phyloP scores from a whole-genome alignment of 2,888 invertebrate species.

The Geotrupes spiniger region DNA sequence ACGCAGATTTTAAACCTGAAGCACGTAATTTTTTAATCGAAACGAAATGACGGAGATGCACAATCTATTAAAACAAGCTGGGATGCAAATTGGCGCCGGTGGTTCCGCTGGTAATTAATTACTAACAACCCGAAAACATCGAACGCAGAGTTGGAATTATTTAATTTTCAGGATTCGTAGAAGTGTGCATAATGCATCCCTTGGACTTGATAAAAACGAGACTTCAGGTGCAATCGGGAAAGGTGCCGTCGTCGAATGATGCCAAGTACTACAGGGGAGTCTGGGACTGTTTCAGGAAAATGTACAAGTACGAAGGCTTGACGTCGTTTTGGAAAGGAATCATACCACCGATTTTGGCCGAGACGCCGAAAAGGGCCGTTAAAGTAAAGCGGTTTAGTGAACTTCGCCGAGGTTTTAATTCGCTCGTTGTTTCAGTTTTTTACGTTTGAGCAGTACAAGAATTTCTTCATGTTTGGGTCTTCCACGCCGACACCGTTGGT shows the following conservation, averaged over 20 bases:
- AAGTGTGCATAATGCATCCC: constrained; percentile 96
- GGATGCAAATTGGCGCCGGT: constrained; percentile 81
- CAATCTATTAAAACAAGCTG: constrained; percentile 62
- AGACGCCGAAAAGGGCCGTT: constrained; percentile 92
- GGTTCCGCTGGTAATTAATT: constrained; percentile 72
- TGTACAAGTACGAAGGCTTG: constrained; percentile 81
- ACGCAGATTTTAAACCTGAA: too few relatives aligned
- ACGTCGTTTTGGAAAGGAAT: constrained; percentile 92
- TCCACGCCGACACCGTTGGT: constrained; percentile 74
- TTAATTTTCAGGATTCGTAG: constrained; percentile 67
- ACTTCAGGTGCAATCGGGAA: constrained; percentile 69
- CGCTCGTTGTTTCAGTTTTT: constrained; percentile 63
- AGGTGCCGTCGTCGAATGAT: constrained; percentile 45
- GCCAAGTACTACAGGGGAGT: constrained; percentile 70
- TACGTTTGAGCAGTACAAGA: constrained; percentile 91
- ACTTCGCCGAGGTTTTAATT: constrained; percentile 11
- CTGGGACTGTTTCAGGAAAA: constrained; percentile 83
- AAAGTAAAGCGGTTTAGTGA: constrained; percentile 66
- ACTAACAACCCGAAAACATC: too few relatives aligned
- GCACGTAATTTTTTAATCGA: too few relatives aligned
- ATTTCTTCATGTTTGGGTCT: constrained; percentile 77
- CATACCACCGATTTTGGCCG: constrained; percentile 87
- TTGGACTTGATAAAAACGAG: constrained; percentile 91
- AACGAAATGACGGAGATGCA: constrained; percentile 23
- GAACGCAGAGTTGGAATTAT: not conserved